phyloP scores from a whole-genome alignment of 2,888 invertebrate genomes.

The Phalangium opilio region DNA sequence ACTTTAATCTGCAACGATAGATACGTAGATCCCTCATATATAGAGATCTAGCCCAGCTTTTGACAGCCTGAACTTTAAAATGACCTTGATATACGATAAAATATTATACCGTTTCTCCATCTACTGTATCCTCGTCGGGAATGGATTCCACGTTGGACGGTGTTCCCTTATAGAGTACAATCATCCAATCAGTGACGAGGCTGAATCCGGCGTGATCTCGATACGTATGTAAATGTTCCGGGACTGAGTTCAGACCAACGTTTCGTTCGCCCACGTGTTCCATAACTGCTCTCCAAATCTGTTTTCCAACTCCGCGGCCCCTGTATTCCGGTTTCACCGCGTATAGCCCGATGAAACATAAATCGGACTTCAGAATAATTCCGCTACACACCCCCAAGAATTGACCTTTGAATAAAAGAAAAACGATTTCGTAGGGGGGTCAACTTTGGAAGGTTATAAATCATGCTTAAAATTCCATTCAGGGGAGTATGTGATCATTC shows the following conservation, averaged over 20 bases:
- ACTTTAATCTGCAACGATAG: no score
- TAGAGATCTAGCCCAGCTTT: no score
- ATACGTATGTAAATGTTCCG: slow-evolving; percentile 17
- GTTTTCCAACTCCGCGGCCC: slow-evolving; percentile 18
- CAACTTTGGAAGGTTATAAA: no score
- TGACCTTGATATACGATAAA: no score
- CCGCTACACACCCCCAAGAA: slow-evolving; percentile 19
- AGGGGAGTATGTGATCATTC: no score
- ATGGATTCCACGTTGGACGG: no score
- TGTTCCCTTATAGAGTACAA: neutral
- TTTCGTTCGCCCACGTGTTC: slow-evolving; percentile 17
- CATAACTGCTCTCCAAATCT: slow-evolving; percentile 18
- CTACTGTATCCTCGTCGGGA: no score
- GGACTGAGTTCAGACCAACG: slow-evolving; percentile 20
- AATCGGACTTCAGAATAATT: slow-evolving; percentile 13
- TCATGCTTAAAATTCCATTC: no score
- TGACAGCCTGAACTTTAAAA: no score
- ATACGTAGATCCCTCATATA: no score
- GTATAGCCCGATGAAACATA: slow-evolving; percentile 20
- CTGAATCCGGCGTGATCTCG: slow-evolving; percentile 14
- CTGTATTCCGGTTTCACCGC: slow-evolving; percentile 17
- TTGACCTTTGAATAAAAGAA: slow-evolving; percentile 5
- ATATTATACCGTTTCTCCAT: no score
- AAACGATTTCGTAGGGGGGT: no score
- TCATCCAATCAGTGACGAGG: slow-evolving; percentile 6